Base-by-base conservation (phyloP, 2,797 vertebrate species). In the Manis javanica region DNA sequence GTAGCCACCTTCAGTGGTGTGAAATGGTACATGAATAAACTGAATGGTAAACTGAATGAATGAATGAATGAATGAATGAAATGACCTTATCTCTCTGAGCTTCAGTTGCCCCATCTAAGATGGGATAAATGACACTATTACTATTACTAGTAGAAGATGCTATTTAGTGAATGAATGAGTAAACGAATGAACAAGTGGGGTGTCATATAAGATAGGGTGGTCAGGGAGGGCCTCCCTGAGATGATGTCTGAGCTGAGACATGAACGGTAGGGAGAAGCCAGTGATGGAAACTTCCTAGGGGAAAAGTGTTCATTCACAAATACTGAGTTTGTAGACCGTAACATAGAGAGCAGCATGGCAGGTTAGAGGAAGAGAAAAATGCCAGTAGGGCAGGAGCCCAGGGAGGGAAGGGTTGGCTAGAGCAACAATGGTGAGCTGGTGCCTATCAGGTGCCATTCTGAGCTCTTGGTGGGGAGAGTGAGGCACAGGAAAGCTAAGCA, bases 381-480 rank as follows among this genome's bases (percentile, higher is more conserved):
- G 26, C 18, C 21, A n/a, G 0, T 5, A n/a, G 63, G 23, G 12
- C 14, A 46, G 23, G 55, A 46, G 23, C 72, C 55, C 18, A 42
- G 42, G 63, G 46, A 37, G 31, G 29, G 10, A 29, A 9, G 37
- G 7, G 10, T 9, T 1, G 5, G 53, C 7, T 18, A 24, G 37
- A 5, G n/a, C n/a, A 31, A 31, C 2, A 2, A 2, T 23, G 1
- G 79, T 10, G 57, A 46, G 2, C 68, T 15, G 1, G 2, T 5
- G 39, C 1, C 51, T 29, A 29, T 29, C 46, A n/a, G 74, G 34
- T 7, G 4, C 26, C 7, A 15, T 13, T 55, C 61, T 78, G 61
- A 87, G 55, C 72, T 55, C 63, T 59, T 29, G 6, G 2, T 1
- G 31, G n/a, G 37, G 69, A 69, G 63, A 31, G 37, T 2, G 78